These are phyloP conservation scores for Oxyruncus cristatus DNA, from an alignment of 2,113 vertebrate species.

Conservation along the genomic window DNA sequence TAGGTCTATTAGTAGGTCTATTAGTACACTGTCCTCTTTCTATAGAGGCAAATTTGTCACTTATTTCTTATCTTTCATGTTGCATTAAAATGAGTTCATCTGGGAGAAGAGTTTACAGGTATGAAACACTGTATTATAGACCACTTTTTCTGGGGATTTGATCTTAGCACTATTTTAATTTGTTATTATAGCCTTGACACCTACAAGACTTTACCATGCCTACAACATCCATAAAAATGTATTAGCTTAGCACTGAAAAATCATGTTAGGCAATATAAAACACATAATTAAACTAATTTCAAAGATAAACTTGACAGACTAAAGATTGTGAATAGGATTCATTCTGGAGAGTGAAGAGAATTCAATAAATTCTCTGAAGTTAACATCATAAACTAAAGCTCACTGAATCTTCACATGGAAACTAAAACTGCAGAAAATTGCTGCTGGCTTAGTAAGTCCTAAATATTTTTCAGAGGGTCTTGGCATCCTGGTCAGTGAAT, in stretches of 20 bases:
- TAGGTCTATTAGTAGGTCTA: background rate
- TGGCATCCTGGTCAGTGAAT: background rate
- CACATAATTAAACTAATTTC: background rate
- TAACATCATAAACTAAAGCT: background rate
- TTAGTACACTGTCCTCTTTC: background rate
- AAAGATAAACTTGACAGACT: background rate
- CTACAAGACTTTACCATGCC: background rate
- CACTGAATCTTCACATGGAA: background rate
- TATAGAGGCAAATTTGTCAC: background rate
- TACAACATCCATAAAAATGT: background rate
- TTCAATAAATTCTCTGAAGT: background rate
- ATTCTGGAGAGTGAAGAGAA: background rate
- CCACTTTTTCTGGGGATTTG: background rate
- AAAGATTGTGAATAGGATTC: background rate
- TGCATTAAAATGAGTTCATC: background rate
- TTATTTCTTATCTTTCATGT: background rate
- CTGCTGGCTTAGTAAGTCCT: background rate
- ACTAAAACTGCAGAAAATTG: background rate
- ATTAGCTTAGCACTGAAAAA: background rate
- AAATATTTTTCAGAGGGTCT: background rate
- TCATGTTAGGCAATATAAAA: background rate
- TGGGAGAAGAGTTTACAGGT: background rate
- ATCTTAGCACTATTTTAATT: background rate
- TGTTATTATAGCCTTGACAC: background rate
- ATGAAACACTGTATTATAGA: background rate